Conservation (phyloP, 2,797 vertebrate species). For the Melanotaenia maccullochi region DNA sequence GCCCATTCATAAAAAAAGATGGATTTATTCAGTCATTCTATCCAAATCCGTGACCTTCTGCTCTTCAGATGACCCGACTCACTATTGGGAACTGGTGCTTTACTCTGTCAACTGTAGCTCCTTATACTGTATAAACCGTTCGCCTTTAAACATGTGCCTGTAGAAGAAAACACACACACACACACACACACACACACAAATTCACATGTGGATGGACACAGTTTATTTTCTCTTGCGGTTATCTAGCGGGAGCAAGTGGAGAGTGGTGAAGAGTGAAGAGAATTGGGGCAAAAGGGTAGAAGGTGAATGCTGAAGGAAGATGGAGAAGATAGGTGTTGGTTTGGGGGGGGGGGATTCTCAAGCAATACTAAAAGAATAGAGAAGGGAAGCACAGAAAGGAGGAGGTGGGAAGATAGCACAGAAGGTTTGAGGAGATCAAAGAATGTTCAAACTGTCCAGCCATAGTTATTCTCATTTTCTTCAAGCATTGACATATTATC, state of each 20-base stretch:
- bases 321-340: not conserved
- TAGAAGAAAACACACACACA: slow-evolving; percentile 5
- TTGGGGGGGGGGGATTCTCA: not conserved
- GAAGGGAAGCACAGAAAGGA: not conserved
- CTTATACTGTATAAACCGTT: slow-evolving; percentile 6
- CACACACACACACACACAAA: no score
- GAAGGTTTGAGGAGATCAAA: not conserved
- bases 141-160: not conserved
- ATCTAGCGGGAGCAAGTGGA: slow-evolving; percentile 25
- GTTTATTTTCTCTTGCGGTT: slow-evolving; percentile 3
- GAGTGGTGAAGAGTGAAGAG: slow-evolving; percentile 28
- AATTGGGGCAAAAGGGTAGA: slow-evolving; percentile 3
- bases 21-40: slow-evolving; percentile 3
- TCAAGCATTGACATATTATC: not conserved
- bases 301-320: slow-evolving; percentile 17
- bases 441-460: not conserved
- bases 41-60: slow-evolving; percentile 39
- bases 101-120: slow-evolving; percentile 21
- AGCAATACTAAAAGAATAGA: slow-evolving; percentile 7
- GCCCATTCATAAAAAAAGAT: not conserved
- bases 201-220: not conserved
- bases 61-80: slow-evolving; percentile 23
- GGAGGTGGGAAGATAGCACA: not conserved
- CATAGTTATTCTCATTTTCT: not conserved
- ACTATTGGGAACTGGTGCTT: slow-evolving; percentile 40